These are phyloP conservation scores for Oreochromis niloticus DNA, from an alignment of 2,113 vertebrate species.

Conservation along the genomic window DNA sequence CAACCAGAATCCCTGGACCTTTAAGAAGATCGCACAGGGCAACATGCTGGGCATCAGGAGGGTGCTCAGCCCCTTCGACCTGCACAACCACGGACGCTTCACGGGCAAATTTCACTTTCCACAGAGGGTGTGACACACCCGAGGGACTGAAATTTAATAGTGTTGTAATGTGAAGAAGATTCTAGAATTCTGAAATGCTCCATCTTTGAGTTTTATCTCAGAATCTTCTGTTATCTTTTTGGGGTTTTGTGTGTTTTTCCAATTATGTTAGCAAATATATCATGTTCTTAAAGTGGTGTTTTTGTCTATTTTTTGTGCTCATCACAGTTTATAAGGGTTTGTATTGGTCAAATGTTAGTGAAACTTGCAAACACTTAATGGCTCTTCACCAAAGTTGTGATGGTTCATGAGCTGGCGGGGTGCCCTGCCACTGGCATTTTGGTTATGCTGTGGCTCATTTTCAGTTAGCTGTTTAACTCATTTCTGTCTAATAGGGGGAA, in stretches of 20 bases:
- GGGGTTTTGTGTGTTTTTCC: neutral
- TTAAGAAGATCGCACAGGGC: slow-evolving; percentile 70
- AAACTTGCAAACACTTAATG: neutral
- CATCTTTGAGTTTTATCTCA: neutral
- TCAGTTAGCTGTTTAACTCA: neutral
- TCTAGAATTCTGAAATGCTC: neutral
- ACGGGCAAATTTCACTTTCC: slow-evolving; percentile 84
- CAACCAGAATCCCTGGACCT: slow-evolving; percentile 97
- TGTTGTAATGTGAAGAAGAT: neutral
- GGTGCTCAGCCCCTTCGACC: slow-evolving; percentile 84
- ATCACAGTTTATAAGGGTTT: neutral
- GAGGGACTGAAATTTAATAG: neutral
- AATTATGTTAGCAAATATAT: neutral
- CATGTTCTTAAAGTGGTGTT: neutral
- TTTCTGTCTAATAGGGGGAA: neutral
- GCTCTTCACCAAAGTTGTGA: neutral
- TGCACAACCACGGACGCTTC: slow-evolving; percentile 77
- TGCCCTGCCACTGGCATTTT: neutral
- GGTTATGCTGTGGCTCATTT: neutral
- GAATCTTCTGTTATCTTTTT: neutral
- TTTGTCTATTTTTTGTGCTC: neutral
- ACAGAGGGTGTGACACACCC: slow-evolving; percentile 71
- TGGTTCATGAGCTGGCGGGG: neutral
- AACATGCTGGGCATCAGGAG: slow-evolving; percentile 91
- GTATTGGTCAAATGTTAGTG: neutral